phyloP scores from a whole-genome alignment of 2,113 vertebrate genomes.

The Rhegmatorhina hoffmannsi region DNA sequence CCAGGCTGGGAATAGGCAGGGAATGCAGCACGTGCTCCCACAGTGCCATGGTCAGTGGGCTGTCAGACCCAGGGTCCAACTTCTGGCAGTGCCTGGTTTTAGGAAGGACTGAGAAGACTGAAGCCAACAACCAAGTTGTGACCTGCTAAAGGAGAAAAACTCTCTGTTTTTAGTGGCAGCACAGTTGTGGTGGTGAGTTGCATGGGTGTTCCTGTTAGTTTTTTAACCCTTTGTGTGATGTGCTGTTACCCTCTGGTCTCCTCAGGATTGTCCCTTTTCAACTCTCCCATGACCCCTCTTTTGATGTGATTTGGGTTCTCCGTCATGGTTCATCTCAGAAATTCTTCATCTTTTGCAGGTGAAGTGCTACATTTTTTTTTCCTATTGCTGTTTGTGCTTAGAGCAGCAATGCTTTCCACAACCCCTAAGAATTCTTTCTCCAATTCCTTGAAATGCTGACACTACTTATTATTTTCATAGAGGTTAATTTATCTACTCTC shows the following conservation, averaged over 20 bases:
- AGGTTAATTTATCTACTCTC: not conserved
- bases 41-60: rapidly evolving
- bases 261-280: not conserved
- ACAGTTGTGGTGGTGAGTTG: not conserved
- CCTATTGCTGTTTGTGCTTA: not conserved
- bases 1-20: not conserved
- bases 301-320: not conserved
- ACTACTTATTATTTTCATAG: not conserved
- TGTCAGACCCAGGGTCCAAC: not conserved
- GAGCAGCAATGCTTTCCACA: not conserved
- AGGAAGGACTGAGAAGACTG: not conserved
- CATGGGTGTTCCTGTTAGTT: not conserved
- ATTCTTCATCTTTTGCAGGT: not conserved
- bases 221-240: rapidly evolving
- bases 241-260: not conserved
- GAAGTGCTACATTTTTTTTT: not conserved
- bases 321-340: not conserved
- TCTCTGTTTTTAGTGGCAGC: not conserved
- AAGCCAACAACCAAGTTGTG: not conserved
- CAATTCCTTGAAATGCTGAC: not conserved
- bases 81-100: not conserved
- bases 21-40: rapidly evolving
- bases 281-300: rapidly evolving
- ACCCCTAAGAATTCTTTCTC: not conserved
- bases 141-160: not conserved